phyloP scores from a whole-genome alignment of 2,888 invertebrate species.

The Aquatica leii region DNA sequence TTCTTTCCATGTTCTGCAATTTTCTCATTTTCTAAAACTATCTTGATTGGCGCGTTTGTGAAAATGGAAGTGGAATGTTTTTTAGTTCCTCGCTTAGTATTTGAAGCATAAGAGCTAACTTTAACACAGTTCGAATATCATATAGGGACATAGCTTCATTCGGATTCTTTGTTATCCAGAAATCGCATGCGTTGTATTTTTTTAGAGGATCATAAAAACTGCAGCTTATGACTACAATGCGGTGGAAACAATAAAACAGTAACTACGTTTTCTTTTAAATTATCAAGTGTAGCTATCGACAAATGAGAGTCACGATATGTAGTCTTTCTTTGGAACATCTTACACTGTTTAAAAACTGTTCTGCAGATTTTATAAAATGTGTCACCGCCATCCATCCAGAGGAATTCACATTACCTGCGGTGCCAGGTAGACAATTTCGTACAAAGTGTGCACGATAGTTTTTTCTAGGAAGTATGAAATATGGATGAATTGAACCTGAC shows the following conservation, averaged over 20 bases:
- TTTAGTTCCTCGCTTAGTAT: slow-evolving; percentile 1
- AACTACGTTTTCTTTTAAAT: background rate
- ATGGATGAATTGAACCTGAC: background rate
- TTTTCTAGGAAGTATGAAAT: slow-evolving; percentile 4
- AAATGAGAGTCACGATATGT: background rate
- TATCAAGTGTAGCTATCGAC: background rate
- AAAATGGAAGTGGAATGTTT: slow-evolving; percentile 6
- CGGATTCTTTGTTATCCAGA: background rate
- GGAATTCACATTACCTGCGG: too few species aligned
- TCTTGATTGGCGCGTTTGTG: slow-evolving; percentile 9
- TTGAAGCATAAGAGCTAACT: background rate
- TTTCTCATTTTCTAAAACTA: slow-evolving; percentile 3
- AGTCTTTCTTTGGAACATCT: too few species aligned
- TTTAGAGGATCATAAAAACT: background rate
- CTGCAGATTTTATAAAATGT: too few species aligned
- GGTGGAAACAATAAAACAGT: background rate
- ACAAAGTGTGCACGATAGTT: slow-evolving; percentile 1
- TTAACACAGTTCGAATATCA: background rate
- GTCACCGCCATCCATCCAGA: background rate
- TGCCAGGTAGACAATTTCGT: background rate
- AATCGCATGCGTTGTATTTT: background rate
- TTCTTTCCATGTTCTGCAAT: background rate
- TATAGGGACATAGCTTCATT: too few species aligned
- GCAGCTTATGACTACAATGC: background rate
- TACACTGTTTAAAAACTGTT: too few species aligned